phyloP scores from a whole-genome alignment of 2,888 invertebrate genomes.

The Heliconius aoede region DNA sequence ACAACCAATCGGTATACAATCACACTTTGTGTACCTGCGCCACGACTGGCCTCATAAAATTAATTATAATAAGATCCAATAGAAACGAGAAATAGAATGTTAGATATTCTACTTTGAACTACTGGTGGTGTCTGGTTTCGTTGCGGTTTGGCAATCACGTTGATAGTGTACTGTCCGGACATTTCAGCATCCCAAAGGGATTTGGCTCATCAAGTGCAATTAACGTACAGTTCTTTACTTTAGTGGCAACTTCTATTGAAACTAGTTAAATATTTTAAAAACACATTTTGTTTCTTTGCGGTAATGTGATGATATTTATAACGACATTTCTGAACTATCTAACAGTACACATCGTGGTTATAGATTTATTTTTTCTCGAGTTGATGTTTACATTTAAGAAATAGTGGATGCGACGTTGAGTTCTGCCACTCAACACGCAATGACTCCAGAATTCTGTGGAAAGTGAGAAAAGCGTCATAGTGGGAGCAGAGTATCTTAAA shows the following conservation, averaged over 20 bases:
- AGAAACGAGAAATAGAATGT: background rate
- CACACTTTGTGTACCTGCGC: too few relatives aligned
- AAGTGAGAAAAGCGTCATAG: too few relatives aligned
- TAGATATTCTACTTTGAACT: conserved; percentile 11
- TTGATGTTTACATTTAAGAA: too few relatives aligned
- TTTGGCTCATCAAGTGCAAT: conserved; percentile 23
- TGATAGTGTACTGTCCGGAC: conserved; percentile 14
- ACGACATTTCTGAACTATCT: too few relatives aligned
- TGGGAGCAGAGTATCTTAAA: too few relatives aligned
- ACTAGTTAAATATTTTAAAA: background rate
- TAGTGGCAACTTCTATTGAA: background rate
- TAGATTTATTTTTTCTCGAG: too few relatives aligned
- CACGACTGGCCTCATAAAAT: too few relatives aligned
- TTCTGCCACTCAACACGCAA: too few relatives aligned
- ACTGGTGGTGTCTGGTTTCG: conserved; percentile 15
- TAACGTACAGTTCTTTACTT: background rate
- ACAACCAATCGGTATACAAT: too few relatives aligned
- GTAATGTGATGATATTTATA: background rate
- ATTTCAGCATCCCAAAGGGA: conserved; percentile 11
- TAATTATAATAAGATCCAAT: background rate
- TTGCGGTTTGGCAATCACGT: conserved; percentile 27
- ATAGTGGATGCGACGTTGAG: too few relatives aligned
- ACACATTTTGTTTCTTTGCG: background rate
- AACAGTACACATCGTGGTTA: too few relatives aligned
- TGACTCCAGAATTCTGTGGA: too few relatives aligned